phyloP scores from a whole-genome alignment of 2,888 invertebrate species.

The Microctonus hyperodae region DNA sequence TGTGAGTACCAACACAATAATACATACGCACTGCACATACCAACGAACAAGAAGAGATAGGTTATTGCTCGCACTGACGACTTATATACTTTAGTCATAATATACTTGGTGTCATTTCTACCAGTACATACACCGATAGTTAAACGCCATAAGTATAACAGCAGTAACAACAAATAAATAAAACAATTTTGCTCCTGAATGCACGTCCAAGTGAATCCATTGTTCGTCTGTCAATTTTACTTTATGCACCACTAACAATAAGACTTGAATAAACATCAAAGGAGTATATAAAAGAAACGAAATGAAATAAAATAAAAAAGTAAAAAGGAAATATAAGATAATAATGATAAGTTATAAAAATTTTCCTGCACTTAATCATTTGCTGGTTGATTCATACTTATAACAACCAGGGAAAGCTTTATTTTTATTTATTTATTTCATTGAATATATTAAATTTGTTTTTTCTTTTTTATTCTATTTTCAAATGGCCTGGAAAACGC shows the following conservation, averaged over 20 bases:
- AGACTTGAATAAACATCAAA: not conserved
- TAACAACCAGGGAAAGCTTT: not conserved
- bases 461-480: not conserved
- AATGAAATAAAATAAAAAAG: not conserved
- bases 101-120: constrained; percentile 10
- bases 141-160: constrained; percentile 1
- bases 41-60: not conserved
- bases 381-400: not conserved
- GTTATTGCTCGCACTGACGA: constrained; percentile 21
- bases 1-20: not conserved
- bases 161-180: not conserved
- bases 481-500: not conserved
- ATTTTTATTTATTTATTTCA: not conserved
- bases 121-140: constrained; percentile 13
- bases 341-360: no score
- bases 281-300: no score
- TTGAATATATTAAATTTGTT: not conserved
- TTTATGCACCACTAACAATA: constrained; percentile 5
- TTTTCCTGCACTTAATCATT: not conserved
- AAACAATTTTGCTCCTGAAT: constrained; percentile 8
- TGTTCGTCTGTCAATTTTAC: constrained; percentile 52
- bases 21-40: not conserved
- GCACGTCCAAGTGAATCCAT: constrained; percentile 43
- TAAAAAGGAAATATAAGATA: not conserved
- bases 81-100: not conserved